Conservation (phyloP, 2,888 invertebrate genomes). For the Drosophila multiciliata region DNA sequence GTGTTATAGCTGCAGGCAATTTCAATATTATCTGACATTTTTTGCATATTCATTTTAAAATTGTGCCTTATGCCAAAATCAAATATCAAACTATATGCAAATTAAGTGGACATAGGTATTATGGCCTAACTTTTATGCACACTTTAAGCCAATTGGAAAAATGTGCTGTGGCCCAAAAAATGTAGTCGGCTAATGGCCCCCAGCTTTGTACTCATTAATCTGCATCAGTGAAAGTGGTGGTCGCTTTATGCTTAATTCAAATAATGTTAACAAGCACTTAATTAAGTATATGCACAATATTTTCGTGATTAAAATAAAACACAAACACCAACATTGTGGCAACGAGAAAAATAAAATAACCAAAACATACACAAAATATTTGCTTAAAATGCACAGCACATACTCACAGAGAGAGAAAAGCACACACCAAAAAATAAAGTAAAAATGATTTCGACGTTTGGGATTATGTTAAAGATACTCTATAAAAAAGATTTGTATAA, state of each 20-base stretch:
- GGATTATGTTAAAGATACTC: conserved; percentile 8
- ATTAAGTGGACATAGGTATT: neutral
- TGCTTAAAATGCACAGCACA: conserved; percentile 70
- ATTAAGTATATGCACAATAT: conserved; percentile 74
- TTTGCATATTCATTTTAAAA: neutral
- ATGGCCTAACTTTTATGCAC: neutral
- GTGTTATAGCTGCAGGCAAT: neutral
- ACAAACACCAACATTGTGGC: conserved; percentile 43
- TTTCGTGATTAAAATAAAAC: conserved; percentile 75
- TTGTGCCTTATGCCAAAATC: neutral
- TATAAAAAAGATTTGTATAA: neutral
- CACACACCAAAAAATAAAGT: conserved; percentile 17
- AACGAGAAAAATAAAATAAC: conserved; percentile 21
- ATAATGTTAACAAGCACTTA: conserved; percentile 77
- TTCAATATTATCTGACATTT: neutral
- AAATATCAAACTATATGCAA: conserved; percentile 1
- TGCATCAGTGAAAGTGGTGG: conserved; percentile 34
- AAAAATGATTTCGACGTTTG: neutral
- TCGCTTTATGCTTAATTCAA: conserved; percentile 58
- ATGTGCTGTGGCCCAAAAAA: neutral
- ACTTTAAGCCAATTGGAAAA: neutral
- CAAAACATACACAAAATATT: conserved; percentile 33
- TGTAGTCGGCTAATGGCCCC: neutral
- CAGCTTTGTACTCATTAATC: conserved; percentile 29
- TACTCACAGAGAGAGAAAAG: conserved; percentile 21